These are phyloP conservation scores for Megamerina dolium DNA, from an alignment of 2,888 invertebrate species.

Conservation along the genomic window DNA sequence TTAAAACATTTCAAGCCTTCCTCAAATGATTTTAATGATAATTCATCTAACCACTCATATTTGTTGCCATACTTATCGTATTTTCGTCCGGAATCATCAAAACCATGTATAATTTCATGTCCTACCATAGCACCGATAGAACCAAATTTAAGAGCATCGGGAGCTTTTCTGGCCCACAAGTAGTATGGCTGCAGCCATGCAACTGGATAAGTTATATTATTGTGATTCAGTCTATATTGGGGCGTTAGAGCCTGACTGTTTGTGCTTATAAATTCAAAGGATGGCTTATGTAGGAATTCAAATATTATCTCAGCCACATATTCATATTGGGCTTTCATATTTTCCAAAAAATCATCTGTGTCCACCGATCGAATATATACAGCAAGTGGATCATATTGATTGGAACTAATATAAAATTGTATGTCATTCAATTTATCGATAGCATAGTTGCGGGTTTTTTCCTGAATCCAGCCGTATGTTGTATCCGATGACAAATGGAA, in stretches of 20 bases:
- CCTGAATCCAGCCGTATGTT: constrained; percentile 31
- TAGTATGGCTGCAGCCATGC: constrained; percentile 38
- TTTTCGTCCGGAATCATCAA: constrained; percentile 37
- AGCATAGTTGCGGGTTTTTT: constrained; percentile 27
- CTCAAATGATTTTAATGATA: constrained; percentile 27
- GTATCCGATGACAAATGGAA: constrained; percentile 22
- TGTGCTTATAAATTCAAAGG: constrained; percentile 26
- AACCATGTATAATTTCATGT: constrained; percentile 42
- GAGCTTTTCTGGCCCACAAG: constrained; percentile 32
- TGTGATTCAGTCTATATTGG: constrained; percentile 34
- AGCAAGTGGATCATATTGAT: too few species aligned
- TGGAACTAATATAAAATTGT: constrained; percentile 31
- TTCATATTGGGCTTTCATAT: too few species aligned
- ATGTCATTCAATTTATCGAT: constrained; percentile 33
- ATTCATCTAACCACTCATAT: constrained; percentile 38
- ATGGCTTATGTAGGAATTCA: constrained; percentile 28
- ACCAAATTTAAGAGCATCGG: constrained; percentile 37
- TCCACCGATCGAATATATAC: too few species aligned
- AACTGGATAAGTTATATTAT: constrained; percentile 36
- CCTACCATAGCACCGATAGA: constrained; percentile 34
- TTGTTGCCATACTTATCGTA: constrained; percentile 33
- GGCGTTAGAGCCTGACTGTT: constrained; percentile 32
- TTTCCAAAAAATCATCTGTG: constrained; percentile 27
- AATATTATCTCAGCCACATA: too few species aligned
- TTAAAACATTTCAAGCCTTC: constrained; percentile 34